Evolutionary conservation across 1,140 invertebrate genomes (phyloP), one percentile per base, ranked within the genome.

Genomic region (Nebria ingens): DNA sequence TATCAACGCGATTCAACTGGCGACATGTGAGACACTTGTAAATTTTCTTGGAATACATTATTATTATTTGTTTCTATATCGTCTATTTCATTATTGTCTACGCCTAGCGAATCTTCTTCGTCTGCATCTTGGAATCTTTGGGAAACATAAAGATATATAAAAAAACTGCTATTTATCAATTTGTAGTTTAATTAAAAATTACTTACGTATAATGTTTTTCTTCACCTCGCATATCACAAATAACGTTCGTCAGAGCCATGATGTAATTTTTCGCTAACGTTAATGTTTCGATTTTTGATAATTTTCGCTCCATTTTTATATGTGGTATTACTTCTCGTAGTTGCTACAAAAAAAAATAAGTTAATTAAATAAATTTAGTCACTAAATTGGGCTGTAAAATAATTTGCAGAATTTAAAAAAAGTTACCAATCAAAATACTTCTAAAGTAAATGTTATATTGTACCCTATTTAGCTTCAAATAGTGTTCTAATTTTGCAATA

Each of bases 231-330:
- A 71, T 71, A 49, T 71, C 69, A 56, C 69, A 88, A 65, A 93
- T 89, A 51, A 91, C 86, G 68, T 93, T 92, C 13, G 90, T 93
- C 53, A 94, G 75, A 1, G 91, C 91, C 76, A 92, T 91, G 61
- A 93, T 93, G 71, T 94, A 94, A 76, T 93, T 93, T 76, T 91
- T 91, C 58, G 91, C 91, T 68, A 94, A 73, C 2, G 91, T 93
- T 53, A 94, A 72, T 0, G 91, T 94, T 73, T 93, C 91, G 65
- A 94, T 91, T 75, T 94, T 94, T 3, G 89, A 90, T 42, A 93
- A 72, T 67, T 89, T 88, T 51, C 83, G 71, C 63, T 92, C 89
- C 72, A 90, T 85, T 64, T 86, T 86, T 19, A 93, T 86, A 67
- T 93, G 90, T n/a, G 91, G 91, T 65, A 95, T 93, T 12, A 94